These are phyloP conservation scores for Andricus quercusramuli DNA, from an alignment of 2,888 invertebrate species.

Conservation along the genomic window DNA sequence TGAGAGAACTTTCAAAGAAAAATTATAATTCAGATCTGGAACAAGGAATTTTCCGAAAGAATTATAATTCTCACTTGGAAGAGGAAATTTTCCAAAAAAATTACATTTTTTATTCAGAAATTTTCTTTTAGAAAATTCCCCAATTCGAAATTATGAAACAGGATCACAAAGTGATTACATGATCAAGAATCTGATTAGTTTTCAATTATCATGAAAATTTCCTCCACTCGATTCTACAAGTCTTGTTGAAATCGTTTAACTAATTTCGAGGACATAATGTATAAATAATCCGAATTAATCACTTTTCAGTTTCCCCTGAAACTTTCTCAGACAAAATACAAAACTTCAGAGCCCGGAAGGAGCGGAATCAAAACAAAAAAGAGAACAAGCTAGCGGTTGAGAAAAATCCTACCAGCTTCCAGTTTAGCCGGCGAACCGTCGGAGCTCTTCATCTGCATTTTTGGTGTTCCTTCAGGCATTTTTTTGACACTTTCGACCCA, in stretches of 20 bases:
- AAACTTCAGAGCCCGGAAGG: neutral
- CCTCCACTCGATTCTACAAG: no score
- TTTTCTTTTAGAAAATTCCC: no score
- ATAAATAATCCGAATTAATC: neutral
- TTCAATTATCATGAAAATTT: no score
- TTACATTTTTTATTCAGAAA: no score
- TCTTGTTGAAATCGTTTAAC: neutral
- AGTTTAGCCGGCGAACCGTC: slow-evolving; percentile 67
- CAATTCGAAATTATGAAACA: no score
- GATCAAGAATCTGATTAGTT: no score
- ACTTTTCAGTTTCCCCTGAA: neutral
- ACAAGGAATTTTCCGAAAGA: no score
- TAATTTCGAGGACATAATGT: neutral
- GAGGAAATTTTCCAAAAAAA: no score
- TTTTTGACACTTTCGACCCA: slow-evolving; percentile 44
- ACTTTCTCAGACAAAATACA: neutral
- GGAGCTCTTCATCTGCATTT: slow-evolving; percentile 64
- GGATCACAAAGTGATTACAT: no score
- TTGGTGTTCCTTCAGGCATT: slow-evolving; percentile 71
- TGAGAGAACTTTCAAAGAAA: no score
- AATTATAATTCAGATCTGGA: no score
- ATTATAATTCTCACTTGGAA: no score
- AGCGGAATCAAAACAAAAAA: slow-evolving; percentile 43
- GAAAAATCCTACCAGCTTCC: slow-evolving; percentile 68
- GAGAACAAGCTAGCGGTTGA: slow-evolving; percentile 13